These are phyloP conservation scores for Hydraecia micacea DNA, from an alignment of 2,888 invertebrate species.

Conservation along the genomic window DNA sequence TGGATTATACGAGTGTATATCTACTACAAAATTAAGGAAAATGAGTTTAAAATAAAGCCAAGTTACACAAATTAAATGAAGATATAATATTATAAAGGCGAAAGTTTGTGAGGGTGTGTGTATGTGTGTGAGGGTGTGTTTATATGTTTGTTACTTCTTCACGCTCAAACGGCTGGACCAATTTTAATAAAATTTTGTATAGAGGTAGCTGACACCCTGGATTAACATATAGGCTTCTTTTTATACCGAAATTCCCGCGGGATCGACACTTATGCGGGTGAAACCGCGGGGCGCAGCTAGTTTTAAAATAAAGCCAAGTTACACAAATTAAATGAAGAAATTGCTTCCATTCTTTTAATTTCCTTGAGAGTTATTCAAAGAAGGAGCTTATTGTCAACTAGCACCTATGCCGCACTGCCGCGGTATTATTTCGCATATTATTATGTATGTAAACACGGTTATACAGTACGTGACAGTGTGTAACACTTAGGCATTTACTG, in stretches of 20 bases:
- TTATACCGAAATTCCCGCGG: too few species aligned
- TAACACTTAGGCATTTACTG: slow-evolving; percentile 4
- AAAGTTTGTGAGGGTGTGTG: too few species aligned
- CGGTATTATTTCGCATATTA: not conserved
- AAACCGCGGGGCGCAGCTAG: too few species aligned
- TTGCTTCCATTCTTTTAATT: not conserved
- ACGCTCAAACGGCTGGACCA: too few species aligned
- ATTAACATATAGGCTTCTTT: too few species aligned
- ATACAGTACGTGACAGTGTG: not conserved
- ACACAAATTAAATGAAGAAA: not conserved
- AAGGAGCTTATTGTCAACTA: not conserved
- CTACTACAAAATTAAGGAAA: not conserved
- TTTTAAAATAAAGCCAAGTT: not conserved
- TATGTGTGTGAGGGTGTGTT: too few species aligned
- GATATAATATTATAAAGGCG: too few species aligned
- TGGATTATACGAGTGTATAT: not conserved
- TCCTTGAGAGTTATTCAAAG: not conserved
- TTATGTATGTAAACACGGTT: not conserved
- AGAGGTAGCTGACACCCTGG: too few species aligned
- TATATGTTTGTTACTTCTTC: too few species aligned
- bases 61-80: not conserved
- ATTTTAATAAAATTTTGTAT: too few species aligned
- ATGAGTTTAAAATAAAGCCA: not conserved
- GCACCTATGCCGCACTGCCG: not conserved
- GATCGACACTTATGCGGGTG: too few species aligned